Evolutionary conservation across 2,113 vertebrate genomes (phyloP).

Genomic region (Nannospalax galili): DNA sequence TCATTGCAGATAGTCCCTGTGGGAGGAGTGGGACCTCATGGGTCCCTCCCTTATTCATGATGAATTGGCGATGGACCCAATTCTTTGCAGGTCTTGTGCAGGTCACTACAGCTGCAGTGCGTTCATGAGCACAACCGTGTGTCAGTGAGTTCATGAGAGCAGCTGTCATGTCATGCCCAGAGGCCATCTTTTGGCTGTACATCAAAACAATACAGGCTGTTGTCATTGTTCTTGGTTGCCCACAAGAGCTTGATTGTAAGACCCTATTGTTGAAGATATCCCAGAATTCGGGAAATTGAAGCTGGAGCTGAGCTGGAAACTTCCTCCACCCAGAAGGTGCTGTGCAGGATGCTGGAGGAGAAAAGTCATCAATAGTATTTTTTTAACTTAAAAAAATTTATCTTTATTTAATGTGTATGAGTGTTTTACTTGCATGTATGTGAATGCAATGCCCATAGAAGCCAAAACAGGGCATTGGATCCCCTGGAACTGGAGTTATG

Average conservation of each 20-base stretch:
- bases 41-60: background rate
- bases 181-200: background rate
- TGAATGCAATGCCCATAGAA: no score
- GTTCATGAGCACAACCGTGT: no score
- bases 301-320: background rate
- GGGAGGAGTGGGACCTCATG: background rate
- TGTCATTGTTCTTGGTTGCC: background rate
- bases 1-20: background rate
- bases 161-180: background rate
- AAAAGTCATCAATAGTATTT: no score
- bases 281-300: background rate
- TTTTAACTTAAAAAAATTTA: no score
- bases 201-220: background rate
- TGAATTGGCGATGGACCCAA: background rate
- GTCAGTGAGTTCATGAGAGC: no score
- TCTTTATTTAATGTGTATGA: no score
- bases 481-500: no score
- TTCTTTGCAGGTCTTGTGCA: background rate
- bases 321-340: background rate
- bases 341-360: background rate
- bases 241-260: background rate
- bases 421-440: no score
- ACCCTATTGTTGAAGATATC: background rate
- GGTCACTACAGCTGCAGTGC: background rate
- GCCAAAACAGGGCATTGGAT: no score